Evolutionary conservation across 1,140 invertebrate species (phyloP), one percentile per base, ranked within the genome.

Genomic region (Metaphire vulgaris): DNA sequence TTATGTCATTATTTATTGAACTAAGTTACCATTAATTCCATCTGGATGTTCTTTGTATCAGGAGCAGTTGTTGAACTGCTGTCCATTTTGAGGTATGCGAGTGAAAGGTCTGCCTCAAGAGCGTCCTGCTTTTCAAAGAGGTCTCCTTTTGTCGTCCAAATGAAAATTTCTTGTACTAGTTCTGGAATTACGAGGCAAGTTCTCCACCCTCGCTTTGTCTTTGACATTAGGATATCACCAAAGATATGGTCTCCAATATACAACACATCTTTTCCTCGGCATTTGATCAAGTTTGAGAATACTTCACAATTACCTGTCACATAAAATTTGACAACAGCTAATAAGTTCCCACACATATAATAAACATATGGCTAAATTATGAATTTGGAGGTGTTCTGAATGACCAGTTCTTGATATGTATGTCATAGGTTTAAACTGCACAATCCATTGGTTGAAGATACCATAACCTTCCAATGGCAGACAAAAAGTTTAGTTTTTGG

Each of bases 131-230:
- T 33, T 0, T 93, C 91, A 85, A 98, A 99, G 75, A 99, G 87
- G 81, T 94, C 90, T 83, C 94, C 93, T 85, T 98, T 97, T 81
- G 96, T 93, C 0, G 96, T 99, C 97, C 97, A 99, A 31, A 99
- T 97, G 79, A 95, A 92, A 32, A 99, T 87, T 86, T 99, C 98
- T 81, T 96, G 92, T n/a, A 95, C 92, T 68, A 99, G 84, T 87
- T 99, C 98, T 0, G 98, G 98, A 0, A 99, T 94, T 80, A 99
- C 94, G 29, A 99, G 89, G 87, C 99, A 99, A 12, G 97, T 99
- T 78, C 96, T 89, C 98, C 98, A 99, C 0, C 96, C 97, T 33
- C 94, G 90, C 67, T 96, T 95, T 87, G 99, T 99, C 88, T 99
- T 99, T 15, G 96, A 98, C 83, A 98, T 98, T 33, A 99, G 89